phyloP scores from a whole-genome alignment of 2,888 invertebrate genomes.

The Listrodromus nycthemerus region DNA sequence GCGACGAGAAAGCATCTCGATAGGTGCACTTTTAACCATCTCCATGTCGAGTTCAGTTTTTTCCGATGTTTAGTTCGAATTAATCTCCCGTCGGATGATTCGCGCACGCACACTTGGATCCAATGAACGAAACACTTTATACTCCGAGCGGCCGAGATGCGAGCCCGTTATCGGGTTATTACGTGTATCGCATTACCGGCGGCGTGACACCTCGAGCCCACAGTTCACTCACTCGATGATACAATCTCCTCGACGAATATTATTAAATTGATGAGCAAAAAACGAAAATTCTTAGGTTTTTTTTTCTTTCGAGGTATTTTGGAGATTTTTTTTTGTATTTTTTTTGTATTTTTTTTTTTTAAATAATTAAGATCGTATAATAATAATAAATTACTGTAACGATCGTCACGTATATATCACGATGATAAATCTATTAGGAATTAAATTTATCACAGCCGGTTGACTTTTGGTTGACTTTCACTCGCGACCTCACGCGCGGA shows the following conservation, averaged over 20 bases:
- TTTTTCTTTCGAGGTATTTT: slow-evolving; percentile 8
- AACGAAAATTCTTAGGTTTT: slow-evolving; percentile 36
- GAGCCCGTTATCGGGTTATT: slow-evolving; percentile 58
- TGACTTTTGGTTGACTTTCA: slow-evolving; percentile 79
- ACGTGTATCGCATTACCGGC: slow-evolving; percentile 51
- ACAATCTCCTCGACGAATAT: slow-evolving; percentile 38
- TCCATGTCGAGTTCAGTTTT: slow-evolving; percentile 74
- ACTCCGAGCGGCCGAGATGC: slow-evolving; percentile 36
- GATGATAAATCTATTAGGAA: slow-evolving; percentile 64
- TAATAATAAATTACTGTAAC: neutral
- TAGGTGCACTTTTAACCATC: slow-evolving; percentile 80
- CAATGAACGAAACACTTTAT: slow-evolving; percentile 53
- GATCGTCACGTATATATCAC: slow-evolving; percentile 38
- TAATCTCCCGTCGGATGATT: slow-evolving; percentile 6
- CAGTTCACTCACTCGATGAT: slow-evolving; percentile 47
- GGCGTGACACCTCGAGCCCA: slow-evolving; percentile 8
- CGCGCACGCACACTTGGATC: slow-evolving; percentile 19
- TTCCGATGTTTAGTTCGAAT: slow-evolving; percentile 1
- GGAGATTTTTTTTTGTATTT: no score
- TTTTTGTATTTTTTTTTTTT: no score
- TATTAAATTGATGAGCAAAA: slow-evolving; percentile 15
- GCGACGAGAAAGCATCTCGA: slow-evolving; percentile 82
- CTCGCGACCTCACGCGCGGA: slow-evolving; percentile 53
- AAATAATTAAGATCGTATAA: neutral
- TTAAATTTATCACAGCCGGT: slow-evolving; percentile 78